phyloP scores from a whole-genome alignment of 1,140 invertebrate species.

The Sesamia nonagrioides region DNA sequence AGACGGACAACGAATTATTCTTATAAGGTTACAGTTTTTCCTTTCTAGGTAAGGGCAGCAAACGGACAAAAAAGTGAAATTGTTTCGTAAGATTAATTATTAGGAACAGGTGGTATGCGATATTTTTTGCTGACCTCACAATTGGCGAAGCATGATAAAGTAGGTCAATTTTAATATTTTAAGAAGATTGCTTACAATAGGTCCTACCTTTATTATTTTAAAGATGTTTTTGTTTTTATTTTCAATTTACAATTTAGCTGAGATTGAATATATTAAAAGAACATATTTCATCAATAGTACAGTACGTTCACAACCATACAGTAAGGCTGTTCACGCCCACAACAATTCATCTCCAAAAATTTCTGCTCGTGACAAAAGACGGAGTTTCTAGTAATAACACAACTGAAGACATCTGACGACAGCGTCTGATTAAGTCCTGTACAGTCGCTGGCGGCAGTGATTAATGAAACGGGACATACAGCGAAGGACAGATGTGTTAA shows the following conservation, averaged over 20 bases:
- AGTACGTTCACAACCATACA: not conserved
- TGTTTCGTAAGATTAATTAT: slow-evolving; percentile 28
- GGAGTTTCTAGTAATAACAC: slow-evolving; percentile 41
- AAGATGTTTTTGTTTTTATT: not conserved
- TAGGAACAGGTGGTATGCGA: slow-evolving; percentile 20
- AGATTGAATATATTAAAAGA: not conserved
- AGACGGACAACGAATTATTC: too few relatives aligned
- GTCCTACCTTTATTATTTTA: not conserved
- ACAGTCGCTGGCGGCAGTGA: slow-evolving; percentile 50
- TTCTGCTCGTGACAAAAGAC: slow-evolving; percentile 36
- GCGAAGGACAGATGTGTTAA: slow-evolving; percentile 60
- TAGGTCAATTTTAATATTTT: slow-evolving; percentile 11
- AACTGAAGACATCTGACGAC: slow-evolving; percentile 51
- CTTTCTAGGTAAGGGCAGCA: too few relatives aligned
- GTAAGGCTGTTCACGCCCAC: not conserved
- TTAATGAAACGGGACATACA: slow-evolving; percentile 56
- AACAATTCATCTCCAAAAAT: slow-evolving; percentile 28
- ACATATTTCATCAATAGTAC: not conserved
- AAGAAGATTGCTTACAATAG: not conserved
- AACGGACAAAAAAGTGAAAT: not conserved
- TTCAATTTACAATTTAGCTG: not conserved
- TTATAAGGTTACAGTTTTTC: too few relatives aligned
- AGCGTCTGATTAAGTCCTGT: slow-evolving; percentile 61
- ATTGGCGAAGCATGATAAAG: slow-evolving; percentile 10
- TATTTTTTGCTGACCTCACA: slow-evolving; percentile 15